Evolutionary conservation across 1,140 invertebrate genomes (phyloP), one percentile per base, ranked within the genome.

Genomic region (Aphaenogaster floridana): DNA sequence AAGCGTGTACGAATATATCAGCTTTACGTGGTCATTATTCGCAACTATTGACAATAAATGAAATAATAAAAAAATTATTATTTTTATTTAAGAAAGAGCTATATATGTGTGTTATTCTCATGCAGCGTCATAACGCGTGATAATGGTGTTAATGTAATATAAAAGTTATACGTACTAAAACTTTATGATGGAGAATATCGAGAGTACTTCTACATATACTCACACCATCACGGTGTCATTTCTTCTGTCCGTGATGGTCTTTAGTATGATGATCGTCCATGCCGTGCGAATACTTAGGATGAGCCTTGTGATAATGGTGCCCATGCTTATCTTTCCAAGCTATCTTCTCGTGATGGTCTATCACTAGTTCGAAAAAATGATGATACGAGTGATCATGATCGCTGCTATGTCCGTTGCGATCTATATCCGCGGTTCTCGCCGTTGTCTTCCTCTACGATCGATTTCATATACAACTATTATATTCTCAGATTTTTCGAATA

Each of bases 261-360:
- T 94, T 93, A 17, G 93, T 94, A 76, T 95, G 93, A 81, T 93
- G 91, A 72, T 95, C 93, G 7, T 93, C 89, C 8, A 94, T 91
- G 3, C 92, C 94, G 68, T 95, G 95, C 0, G 88, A 64, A 71
- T 89, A 94, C 21, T 93, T 89, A 1, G 93, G 93, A 91, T 95
- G 92, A 21, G 94, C 94, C 4, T 93, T 86, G 61, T 93, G 91
- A 36, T 92, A 54, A 52, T 88, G 69, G 8, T 93, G 88, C 0
- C 91, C 89, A 54, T 94, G 90, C n/a, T 93, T 90, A 36, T 93
- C 91, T 39, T 92, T 85, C 92, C 90, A 92, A 1, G 0, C 72
- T 15, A 93, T 66, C 59, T 93, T 64, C 3, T 91, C 57, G 42
- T 93, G 90, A 83, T 90, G 90, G 0, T 92, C 92, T 3, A 52